phyloP scores from a whole-genome alignment of 2,113 vertebrate genomes.

The Epinephelus fuscoguttatus region DNA sequence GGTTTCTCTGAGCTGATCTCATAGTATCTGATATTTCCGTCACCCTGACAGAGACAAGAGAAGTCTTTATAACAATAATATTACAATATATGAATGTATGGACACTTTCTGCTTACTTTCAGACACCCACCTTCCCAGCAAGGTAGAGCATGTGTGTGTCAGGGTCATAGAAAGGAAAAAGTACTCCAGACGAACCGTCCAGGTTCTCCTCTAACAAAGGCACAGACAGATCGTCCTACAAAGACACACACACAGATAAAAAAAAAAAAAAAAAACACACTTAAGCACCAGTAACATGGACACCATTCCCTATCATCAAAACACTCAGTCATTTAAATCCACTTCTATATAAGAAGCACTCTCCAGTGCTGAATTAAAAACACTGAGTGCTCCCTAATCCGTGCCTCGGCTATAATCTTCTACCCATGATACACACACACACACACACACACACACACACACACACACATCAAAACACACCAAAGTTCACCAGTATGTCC shows the following conservation, averaged over 20 bases:
- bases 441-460: not conserved
- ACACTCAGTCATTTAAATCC: conserved; percentile 48
- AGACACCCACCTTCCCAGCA: conserved; percentile 90
- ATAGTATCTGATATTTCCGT: conserved; percentile 95
- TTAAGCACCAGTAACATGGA: not conserved
- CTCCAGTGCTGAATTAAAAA: conserved; percentile 51
- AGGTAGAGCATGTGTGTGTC: conserved; percentile 94
- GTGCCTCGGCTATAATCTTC: conserved; percentile 61
- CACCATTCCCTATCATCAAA: conserved; percentile 25
- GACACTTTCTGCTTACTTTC: not conserved
- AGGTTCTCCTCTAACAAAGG: conserved; percentile 92
- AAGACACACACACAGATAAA: conserved; percentile 40
- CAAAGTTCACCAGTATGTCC: conserved; percentile 45
- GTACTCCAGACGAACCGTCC: conserved; percentile 90
- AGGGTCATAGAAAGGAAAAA: conserved; percentile 92
- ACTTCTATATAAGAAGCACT: conserved; percentile 49
- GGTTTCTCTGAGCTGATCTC: conserved; percentile 91
- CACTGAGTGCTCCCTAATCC: conserved; percentile 64
- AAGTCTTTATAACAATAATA: not conserved
- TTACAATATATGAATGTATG: not conserved
- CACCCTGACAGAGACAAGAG: conserved; percentile 84
- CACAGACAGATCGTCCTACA: conserved; percentile 90
- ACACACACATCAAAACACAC: conserved; percentile 32
- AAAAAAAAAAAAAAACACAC: conserved; percentile 9
- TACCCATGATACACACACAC: conserved; percentile 6